These are phyloP conservation scores for Thaleichthys pacificus DNA, from an alignment of 2,797 vertebrate genomes.

Conservation along the genomic window DNA sequence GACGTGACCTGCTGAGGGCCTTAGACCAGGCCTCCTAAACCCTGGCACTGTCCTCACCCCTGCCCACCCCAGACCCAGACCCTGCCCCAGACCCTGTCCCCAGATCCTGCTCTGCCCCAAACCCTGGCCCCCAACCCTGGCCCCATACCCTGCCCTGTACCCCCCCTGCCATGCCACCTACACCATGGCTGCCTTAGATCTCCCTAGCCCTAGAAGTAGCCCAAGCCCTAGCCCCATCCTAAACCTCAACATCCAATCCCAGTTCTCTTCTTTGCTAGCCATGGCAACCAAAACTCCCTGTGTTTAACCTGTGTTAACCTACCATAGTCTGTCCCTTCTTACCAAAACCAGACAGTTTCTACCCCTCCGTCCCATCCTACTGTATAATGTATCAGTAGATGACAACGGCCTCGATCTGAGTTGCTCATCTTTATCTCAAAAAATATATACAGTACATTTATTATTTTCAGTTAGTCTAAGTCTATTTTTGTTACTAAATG, in stretches of 20 bases:
- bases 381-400: conserved; percentile 22
- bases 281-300: background rate
- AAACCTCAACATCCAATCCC: too few relatives aligned
- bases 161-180: background rate
- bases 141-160: conserved; percentile 22
- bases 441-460: conserved; percentile 47
- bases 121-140: background rate
- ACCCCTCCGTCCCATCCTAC: background rate
- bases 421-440: conserved; percentile 47
- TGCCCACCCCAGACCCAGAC: conserved; percentile 10
- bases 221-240: too few relatives aligned
- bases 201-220: too few relatives aligned
- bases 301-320: background rate
- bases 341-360: background rate
- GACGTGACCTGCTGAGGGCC: conserved; percentile 90
- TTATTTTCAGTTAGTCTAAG: conserved; percentile 73
- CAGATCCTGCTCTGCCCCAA: background rate
- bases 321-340: background rate
- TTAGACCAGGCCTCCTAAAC: conserved; percentile 91
- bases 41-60: background rate
- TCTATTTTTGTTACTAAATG: conserved; percentile 59
- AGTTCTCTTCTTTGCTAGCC: too few relatives aligned
- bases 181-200: background rate
- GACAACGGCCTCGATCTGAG: conserved; percentile 61
- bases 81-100: conserved; percentile 31